These are phyloP conservation scores for Drosophila hamatofila DNA, from an alignment of 2,888 invertebrate species.

Conservation along the genomic window DNA sequence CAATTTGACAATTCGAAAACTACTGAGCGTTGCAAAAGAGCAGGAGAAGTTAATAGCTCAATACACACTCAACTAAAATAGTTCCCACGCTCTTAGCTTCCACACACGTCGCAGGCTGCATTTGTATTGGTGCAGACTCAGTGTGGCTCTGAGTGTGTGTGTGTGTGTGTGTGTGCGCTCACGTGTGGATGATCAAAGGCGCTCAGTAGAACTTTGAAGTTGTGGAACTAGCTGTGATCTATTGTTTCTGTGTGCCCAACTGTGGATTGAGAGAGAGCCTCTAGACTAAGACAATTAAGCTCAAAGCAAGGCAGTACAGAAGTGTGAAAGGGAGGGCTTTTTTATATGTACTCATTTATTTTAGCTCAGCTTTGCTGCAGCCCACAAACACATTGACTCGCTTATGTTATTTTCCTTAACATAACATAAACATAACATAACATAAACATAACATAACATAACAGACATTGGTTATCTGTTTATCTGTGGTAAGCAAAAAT, in stretches of 20 bases:
- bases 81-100: not conserved
- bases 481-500: not conserved
- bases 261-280: not conserved
- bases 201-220: not conserved
- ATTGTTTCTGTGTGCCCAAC: not conserved
- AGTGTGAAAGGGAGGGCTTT: not conserved
- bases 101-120: not conserved
- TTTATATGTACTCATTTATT: too few relatives aligned
- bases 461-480: too few relatives aligned
- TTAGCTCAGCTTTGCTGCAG: not conserved
- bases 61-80: not conserved
- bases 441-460: too few relatives aligned
- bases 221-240: not conserved
- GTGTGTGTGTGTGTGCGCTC: too few relatives aligned
- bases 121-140: not conserved
- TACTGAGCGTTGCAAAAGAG: not conserved
- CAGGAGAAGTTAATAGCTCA: too few relatives aligned
- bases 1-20: not conserved
- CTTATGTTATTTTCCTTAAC: not conserved
- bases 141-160: not conserved
- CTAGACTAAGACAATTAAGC: not conserved
- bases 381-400: not conserved
- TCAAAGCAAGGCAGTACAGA: not conserved
- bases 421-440: too few relatives aligned
- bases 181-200: not conserved